Conservation (phyloP, 1,140 invertebrate genomes). For the Drosophila pectinifera region DNA sequence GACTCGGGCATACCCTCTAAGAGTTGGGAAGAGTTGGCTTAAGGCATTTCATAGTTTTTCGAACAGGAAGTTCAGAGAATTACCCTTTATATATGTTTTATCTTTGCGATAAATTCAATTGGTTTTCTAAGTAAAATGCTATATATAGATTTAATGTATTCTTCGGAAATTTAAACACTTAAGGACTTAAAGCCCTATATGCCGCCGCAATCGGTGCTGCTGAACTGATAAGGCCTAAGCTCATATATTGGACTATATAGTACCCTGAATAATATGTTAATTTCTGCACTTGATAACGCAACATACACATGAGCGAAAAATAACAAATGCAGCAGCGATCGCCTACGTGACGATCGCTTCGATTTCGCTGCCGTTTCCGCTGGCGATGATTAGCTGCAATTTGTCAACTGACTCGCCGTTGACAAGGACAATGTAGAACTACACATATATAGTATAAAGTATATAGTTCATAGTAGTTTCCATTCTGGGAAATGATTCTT, state of each 20-base stretch:
- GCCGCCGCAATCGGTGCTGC: conserved; percentile 3
- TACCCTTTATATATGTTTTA: neutral
- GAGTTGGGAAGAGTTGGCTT: too few species aligned
- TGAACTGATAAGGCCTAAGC: conserved; percentile 37
- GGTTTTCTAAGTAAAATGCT: too few species aligned
- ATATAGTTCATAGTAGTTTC: neutral
- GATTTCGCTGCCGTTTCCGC: conserved; percentile 22
- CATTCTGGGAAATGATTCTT: conserved; percentile 19
- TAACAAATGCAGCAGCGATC: conserved; percentile 46
- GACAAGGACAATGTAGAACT: conserved; percentile 67
- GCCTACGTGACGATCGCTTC: conserved; percentile 40
- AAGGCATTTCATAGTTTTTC: neutral
- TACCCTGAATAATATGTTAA: conserved; percentile 59
- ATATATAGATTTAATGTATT: neutral
- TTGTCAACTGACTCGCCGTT: conserved; percentile 59
- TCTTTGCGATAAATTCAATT: neutral
- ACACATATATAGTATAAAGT: neutral
- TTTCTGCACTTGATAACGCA: conserved; percentile 77
- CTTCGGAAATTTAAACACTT: neutral
- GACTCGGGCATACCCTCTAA: conserved; percentile 27
- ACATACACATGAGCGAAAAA: conserved; percentile 18
- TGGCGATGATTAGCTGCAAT: conserved; percentile 71
- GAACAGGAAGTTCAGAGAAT: neutral
- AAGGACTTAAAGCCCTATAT: neutral
- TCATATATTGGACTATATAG: conserved; percentile 23